Evolutionary conservation across 2,888 invertebrate genomes (phyloP).

Genomic region (Mallateleia sp.): DNA sequence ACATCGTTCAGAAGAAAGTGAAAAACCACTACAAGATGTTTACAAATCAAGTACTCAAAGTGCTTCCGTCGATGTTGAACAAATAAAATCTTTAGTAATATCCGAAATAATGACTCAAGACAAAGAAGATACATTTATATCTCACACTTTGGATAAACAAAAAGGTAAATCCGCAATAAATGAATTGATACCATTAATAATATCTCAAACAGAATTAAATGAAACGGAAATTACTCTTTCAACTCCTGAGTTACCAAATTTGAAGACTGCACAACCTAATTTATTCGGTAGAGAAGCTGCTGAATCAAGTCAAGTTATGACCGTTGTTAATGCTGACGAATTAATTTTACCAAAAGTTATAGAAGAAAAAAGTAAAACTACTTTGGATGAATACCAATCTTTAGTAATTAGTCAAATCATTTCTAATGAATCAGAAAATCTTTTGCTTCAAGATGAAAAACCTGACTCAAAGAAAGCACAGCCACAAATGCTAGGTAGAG

Average conservation of each 20-base stretch:
- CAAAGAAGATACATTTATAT: conserved; percentile 81
- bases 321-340: conserved; percentile 83
- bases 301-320: conserved; percentile 80
- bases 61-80: too few relatives aligned
- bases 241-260: conserved; percentile 76
- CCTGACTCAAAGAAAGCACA: conserved; percentile 83
- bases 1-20: too few relatives aligned
- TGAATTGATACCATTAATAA: conserved; percentile 75
- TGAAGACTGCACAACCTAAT: conserved; percentile 78
- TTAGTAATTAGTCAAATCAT: conserved; percentile 82
- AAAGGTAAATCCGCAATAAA: conserved; percentile 78
- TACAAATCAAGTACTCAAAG: too few relatives aligned
- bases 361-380: conserved; percentile 78
- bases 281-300: conserved; percentile 78
- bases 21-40: too few relatives aligned
- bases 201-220: conserved; percentile 74
- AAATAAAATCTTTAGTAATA: too few relatives aligned
- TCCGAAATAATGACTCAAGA: too few relatives aligned
- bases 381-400: conserved; percentile 81
- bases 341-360: conserved; percentile 73
- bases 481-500: conserved; percentile 85
- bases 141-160: conserved; percentile 73
- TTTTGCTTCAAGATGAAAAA: conserved; percentile 70
- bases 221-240: conserved; percentile 74
- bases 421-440: conserved; percentile 82